Evolutionary conservation across 2,888 invertebrate species (phyloP), one percentile per base, ranked within the genome.

Genomic region (Drosophila birchii): DNA sequence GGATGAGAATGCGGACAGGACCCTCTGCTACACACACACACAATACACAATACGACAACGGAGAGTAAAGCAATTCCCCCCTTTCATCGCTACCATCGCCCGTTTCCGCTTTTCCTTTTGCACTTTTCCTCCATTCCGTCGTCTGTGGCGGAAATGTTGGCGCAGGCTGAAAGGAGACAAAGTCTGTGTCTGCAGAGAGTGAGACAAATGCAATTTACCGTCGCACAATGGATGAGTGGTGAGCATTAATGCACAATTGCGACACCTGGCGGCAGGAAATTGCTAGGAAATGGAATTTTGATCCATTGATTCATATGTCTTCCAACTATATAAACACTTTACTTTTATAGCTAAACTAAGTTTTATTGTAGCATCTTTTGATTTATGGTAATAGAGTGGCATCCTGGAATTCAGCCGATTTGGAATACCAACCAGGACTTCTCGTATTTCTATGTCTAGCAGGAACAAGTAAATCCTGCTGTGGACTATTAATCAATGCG

Each of bases 101-200:
- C 34, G 23, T 43, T 36, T 43, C 59, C 61, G 23, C 54, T 38
- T 38, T 38, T 43, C 26, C 39, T 32, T 32, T 16, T 16, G 26
- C 60, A 32, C 23, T 43, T 57, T 57, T 34, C 56, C 53, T 54
- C 53, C 29, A 23, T 29, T 47, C 34, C 67, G 88, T 86, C 67
- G 88, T 86, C 88, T 88, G 81, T 60, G 44, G 39, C 88, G 88
- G 84, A 84, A 86, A 82, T 86, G 81, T 84, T 76, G 86, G 67
- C 78, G 71, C 76, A 78, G 55, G 59, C 61, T 60, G 59, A 84
- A 60, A 60, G 55, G 45, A 23, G n/a, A 56, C 51, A 53, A 53
- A 36, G 20, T 53, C 51, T 23, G 20, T 23, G 20, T 32, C 11
- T 11, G 23, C 38, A 18, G 45, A 55, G 54, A 56, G 47, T 47